Base-by-base conservation (phyloP, 1,140 invertebrate genomes). In the Heliconius himera region DNA sequence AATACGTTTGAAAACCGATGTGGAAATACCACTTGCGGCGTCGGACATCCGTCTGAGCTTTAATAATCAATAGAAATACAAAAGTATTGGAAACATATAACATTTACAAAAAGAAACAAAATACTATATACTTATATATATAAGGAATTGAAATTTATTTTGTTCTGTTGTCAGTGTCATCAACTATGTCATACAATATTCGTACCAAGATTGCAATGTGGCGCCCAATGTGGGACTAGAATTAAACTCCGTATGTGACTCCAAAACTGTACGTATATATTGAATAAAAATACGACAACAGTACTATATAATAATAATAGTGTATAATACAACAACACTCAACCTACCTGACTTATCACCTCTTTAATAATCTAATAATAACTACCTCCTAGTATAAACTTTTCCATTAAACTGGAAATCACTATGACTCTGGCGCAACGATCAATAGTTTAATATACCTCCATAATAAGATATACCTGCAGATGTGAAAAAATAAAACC, bases 11-110 rank as follows among this genome's bases (percentile, higher is more conserved):
- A 82, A 84, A 82, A 84, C 78, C 70, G 73, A 76, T 76, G 72
- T 84, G 92, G 90, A 90, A 93, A 92, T 91, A 93, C 90, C 91
- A 81, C 74, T 70, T 46, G 73, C 72, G 88, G 90, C 88, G 89
- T 77, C 90, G 81, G 87, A 77, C 85, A 82, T 79, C 76, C 73
- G 51, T 54, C 71, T 54, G 51, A 60, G 60, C 22, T 16, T 66
- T 41, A 74, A 33, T 54, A 54, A 74, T 33, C n/a, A 49, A 9
- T 60, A 77, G 22, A 70, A 74, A 66, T 75, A 60, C 36, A 79
- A 73, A 72, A 60, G 54, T 77, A 84, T 81, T 82, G 80, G 66
- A 83, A 82, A 16, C 18, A 66, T 4, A 26, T 13, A 66, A 66
- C 29, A 46, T 26, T 29, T 66, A 11, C 22, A 26, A 66, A 66